phyloP scores from a whole-genome alignment of 2,888 invertebrate species.

The Hoplodrina blanda region DNA sequence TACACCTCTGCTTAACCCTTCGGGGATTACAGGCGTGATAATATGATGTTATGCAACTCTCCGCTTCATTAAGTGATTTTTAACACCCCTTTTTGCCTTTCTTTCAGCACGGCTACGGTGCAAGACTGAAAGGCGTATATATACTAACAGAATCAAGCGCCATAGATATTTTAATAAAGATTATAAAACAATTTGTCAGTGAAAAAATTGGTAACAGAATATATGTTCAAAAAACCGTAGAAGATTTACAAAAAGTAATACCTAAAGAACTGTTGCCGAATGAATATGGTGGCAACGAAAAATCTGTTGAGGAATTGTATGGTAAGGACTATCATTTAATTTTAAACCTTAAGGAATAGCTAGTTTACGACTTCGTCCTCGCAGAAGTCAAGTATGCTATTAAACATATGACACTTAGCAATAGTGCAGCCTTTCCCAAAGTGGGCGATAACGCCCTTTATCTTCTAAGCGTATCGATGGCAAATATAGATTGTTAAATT shows the following conservation, averaged over 20 bases:
- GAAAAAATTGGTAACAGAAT: conserved; percentile 70
- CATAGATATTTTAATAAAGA: conserved; percentile 66
- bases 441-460: too few relatives aligned
- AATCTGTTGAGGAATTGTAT: conserved; percentile 49
- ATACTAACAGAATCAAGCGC: conserved; percentile 70
- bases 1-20: too few relatives aligned
- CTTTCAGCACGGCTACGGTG: conserved; percentile 62
- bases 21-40: too few relatives aligned
- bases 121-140: conserved; percentile 67
- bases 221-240: conserved; percentile 56
- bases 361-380: too few relatives aligned
- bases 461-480: too few relatives aligned
- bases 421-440: too few relatives aligned
- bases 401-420: too few relatives aligned
- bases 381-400: too few relatives aligned
- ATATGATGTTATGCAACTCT: too few relatives aligned
- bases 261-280: conserved; percentile 68
- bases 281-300: conserved; percentile 73
- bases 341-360: not conserved
- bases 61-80: too few relatives aligned
- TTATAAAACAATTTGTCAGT: conserved; percentile 69
- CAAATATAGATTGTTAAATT: too few relatives aligned
- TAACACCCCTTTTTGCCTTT: not conserved
- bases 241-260: conserved; percentile 63
- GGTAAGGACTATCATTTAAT: conserved; percentile 13